A percentile compares a stretch with the other conserved stretches of the same genome.
Evolutionary conservation across 2,888 invertebrate species (phyloP).

Genomic region (Stenolophus ochropezus): DNA sequence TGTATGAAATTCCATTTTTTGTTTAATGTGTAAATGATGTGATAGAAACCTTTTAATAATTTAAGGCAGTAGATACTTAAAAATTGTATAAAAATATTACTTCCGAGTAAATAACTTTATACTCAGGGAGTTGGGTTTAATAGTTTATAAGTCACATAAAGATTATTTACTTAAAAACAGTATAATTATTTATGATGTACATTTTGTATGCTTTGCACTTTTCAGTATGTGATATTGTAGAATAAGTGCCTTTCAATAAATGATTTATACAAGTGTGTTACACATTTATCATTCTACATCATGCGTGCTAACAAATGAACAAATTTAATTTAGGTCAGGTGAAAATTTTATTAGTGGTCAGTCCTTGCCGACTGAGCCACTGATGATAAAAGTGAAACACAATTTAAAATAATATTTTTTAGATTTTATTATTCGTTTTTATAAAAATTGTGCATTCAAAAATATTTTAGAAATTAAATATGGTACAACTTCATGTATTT

Average conservation of each 20-base stretch:
- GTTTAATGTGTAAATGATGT: constrained; percentile 13
- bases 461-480: constrained; percentile 18
- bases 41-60: constrained; percentile 14
- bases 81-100: constrained; percentile 11
- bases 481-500: constrained; percentile 54
- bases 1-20: constrained; percentile 18
- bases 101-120: constrained; percentile 27
- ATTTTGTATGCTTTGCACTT: constrained; percentile 58
- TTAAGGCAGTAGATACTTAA: constrained; percentile 47
- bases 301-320: neutral
- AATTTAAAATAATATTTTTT: constrained; percentile 28
- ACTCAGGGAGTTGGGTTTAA: constrained; percentile 49
- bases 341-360: neutral
- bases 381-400: constrained; percentile 27
- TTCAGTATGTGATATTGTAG: constrained; percentile 58
- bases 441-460: neutral
- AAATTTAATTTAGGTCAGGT: neutral
- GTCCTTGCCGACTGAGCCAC: neutral
- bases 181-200: constrained; percentile 46
- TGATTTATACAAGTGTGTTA: neutral
- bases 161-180: constrained; percentile 26
- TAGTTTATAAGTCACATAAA: constrained; percentile 24
- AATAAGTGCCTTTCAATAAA: constrained; percentile 58
- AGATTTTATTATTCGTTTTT: constrained; percentile 43
- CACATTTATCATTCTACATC: neutral